Percentiles rank a stretch among this genome's conserved stretches.
phyloP scores from a whole-genome alignment of 2,888 invertebrate genomes.

The Sphecodes monilicornis region DNA sequence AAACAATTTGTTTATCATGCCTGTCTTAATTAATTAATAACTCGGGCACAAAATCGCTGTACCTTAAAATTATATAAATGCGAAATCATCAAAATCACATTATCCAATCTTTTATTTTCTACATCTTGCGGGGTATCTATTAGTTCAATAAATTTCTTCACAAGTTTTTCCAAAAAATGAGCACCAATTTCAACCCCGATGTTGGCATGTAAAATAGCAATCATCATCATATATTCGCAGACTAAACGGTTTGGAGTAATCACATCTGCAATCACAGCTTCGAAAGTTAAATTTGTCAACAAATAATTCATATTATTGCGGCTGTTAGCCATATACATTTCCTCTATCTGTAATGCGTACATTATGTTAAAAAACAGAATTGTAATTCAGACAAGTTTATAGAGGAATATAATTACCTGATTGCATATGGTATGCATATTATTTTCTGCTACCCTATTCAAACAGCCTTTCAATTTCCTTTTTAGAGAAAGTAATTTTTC shows the following conservation, averaged over 20 bases:
- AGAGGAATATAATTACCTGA: constrained; percentile 77
- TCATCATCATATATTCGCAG: constrained; percentile 93
- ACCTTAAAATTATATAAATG: constrained; percentile 96
- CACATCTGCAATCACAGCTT: constrained; percentile 88
- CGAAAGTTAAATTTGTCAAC: constrained; percentile 89
- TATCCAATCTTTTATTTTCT: constrained; percentile 93
- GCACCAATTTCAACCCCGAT: constrained; percentile 96
- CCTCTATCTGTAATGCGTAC: constrained; percentile 88
- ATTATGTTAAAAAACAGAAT: constrained; percentile 27
- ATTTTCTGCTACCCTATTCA: constrained; percentile 94
- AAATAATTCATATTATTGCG: constrained; percentile 93
- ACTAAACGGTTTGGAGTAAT: constrained; percentile 90
- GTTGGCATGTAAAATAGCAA: constrained; percentile 94
- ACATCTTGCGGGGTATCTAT: constrained; percentile 85
- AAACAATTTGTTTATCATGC: background rate
- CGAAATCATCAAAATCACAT: constrained; percentile 90
- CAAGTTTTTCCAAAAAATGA: constrained; percentile 91
- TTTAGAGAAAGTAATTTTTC: constrained; percentile 89
- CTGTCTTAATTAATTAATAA: background rate
- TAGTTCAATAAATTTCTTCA: constrained; percentile 88
- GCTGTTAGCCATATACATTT: constrained; percentile 91
- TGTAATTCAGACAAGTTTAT: background rate
- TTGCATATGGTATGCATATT: constrained; percentile 94
- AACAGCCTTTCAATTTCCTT: constrained; percentile 93
- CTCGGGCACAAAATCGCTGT: constrained; percentile 43